Conservation (phyloP, 2,113 vertebrate species). For the Irena cyanogastra region DNA sequence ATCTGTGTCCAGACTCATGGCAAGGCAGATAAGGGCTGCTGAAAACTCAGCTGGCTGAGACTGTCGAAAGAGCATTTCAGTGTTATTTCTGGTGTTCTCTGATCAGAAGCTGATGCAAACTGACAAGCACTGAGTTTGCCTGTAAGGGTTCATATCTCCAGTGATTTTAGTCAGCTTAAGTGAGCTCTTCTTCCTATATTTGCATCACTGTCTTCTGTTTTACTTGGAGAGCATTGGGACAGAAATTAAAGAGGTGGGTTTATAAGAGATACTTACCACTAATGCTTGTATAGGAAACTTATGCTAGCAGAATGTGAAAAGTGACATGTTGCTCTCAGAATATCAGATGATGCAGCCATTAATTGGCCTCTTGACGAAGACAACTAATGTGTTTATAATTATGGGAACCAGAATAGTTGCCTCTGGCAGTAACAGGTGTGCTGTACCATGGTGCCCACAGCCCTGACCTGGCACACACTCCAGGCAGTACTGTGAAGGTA, state of each 20-base stretch:
- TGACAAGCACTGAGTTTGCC: constrained; percentile 11
- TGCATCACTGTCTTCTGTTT: neutral
- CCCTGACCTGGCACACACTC: neutral
- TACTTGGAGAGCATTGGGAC: neutral
- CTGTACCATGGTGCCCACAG: neutral
- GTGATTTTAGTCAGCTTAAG: neutral
- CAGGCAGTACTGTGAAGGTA: neutral
- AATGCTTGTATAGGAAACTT: neutral
- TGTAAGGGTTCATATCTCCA: constrained; percentile 8
- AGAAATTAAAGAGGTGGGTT: neutral
- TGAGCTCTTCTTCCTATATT: neutral
- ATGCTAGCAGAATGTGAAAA: neutral
- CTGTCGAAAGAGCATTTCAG: neutral
- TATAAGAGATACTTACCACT: neutral
- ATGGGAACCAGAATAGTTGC: neutral
- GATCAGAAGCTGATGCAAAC: neutral
- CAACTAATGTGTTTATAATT: neutral
- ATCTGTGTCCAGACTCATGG: neutral
- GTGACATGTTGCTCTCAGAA: neutral
- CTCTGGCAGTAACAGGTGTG: neutral
- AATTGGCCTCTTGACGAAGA: neutral
- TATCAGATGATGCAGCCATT: neutral
- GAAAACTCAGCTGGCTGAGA: neutral
- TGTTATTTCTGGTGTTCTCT: neutral
- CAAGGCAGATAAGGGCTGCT: neutral